A percentile compares a stretch with the other conserved stretches of the same genome.
Evolutionary conservation across 2,113 vertebrate species (phyloP).

Genomic region (Colinus virginianus): DNA sequence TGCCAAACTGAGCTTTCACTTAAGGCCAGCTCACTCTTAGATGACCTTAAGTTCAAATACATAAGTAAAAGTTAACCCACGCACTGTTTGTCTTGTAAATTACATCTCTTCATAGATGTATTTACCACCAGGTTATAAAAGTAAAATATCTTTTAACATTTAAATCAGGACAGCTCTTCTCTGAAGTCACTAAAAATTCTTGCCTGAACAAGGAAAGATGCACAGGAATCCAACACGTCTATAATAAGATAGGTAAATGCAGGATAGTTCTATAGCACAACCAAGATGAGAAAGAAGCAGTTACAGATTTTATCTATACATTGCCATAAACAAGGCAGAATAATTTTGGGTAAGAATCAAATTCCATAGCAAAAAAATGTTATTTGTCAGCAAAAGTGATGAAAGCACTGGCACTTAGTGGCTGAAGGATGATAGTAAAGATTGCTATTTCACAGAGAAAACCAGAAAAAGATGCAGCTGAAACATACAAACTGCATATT

Average conservation of each 20-base stretch:
- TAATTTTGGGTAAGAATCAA: background rate
- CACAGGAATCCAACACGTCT: background rate
- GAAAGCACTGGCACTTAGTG: background rate
- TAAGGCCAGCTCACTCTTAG: background rate
- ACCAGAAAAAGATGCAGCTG: background rate
- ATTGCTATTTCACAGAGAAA: background rate
- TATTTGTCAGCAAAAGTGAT: background rate
- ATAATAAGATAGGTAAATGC: background rate
- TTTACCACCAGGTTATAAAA: background rate
- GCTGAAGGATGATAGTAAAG: background rate
- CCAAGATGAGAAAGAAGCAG: background rate
- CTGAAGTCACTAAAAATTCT: background rate
- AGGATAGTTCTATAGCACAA: background rate
- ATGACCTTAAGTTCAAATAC: background rate
- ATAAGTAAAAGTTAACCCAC: background rate
- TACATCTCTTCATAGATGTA: background rate
- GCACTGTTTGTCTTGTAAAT: background rate
- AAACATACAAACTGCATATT: background rate
- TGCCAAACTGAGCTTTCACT: background rate
- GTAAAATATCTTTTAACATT: background rate
- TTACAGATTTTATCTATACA: background rate
- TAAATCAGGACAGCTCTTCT: background rate
- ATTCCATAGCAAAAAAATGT: background rate
- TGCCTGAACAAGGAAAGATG: background rate
- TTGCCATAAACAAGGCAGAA: background rate